Conservation (phyloP, 2,113 vertebrate species). For the Carassius carassius region DNA sequence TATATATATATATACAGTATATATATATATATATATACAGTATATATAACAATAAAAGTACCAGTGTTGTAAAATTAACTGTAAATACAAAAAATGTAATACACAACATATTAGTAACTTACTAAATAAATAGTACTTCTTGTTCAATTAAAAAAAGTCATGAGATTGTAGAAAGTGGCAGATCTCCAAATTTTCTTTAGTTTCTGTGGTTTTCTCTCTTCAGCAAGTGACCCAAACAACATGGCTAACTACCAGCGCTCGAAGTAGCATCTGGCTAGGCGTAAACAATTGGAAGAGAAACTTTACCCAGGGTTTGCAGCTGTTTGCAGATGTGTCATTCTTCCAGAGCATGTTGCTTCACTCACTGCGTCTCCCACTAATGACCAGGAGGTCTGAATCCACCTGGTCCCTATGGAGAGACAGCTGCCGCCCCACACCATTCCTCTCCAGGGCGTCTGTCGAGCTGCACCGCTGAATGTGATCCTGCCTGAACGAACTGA, state of each 20-base stretch:
- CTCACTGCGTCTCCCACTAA: slow-evolving; percentile 67
- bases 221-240: neutral
- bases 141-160: neutral
- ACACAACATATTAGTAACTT: neutral
- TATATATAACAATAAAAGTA: too few species aligned
- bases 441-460: slow-evolving; percentile 47
- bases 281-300: neutral
- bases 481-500: slow-evolving; percentile 67
- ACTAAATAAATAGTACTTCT: neutral
- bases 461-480: slow-evolving; percentile 56
- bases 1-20: too few species aligned
- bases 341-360: slow-evolving; percentile 66
- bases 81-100: too few species aligned
- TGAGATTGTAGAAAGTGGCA: neutral
- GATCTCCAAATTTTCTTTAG: neutral
- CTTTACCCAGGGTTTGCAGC: slow-evolving; percentile 63
- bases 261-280: neutral
- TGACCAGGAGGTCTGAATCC: slow-evolving; percentile 73
- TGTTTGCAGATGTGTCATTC: slow-evolving; percentile 63
- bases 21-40: too few species aligned
- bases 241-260: neutral
- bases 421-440: slow-evolving; percentile 74
- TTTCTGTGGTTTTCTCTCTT: neutral
- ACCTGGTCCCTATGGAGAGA: slow-evolving; percentile 67
- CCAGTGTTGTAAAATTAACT: too few species aligned